A percentile compares a stretch with the other conserved stretches of the same genome.
These are phyloP conservation scores for Catharus ustulatus DNA, from an alignment of 2,797 vertebrate genomes.

Conservation along the genomic window DNA sequence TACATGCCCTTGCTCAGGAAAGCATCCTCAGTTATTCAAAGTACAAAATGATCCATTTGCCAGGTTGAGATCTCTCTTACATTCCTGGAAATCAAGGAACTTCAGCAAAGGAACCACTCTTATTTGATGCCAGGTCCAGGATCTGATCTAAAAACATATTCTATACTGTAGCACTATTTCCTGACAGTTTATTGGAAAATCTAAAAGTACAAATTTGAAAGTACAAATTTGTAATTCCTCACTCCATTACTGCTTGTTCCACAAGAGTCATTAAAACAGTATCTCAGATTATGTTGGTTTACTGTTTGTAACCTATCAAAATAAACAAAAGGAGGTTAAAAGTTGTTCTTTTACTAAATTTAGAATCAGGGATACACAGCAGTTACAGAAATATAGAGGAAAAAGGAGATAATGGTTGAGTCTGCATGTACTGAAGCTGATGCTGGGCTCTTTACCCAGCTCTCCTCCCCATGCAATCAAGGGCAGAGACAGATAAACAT, in stretches of 20 bases:
- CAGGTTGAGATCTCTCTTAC: neutral
- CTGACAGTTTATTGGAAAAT: neutral
- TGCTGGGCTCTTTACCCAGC: neutral
- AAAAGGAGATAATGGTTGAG: neutral
- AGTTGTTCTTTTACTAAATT: neutral
- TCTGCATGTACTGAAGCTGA: neutral
- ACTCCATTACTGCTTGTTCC: neutral
- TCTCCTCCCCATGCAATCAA: neutral
- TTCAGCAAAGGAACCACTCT: neutral
- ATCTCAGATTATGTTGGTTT: neutral
- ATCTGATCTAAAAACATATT: neutral
- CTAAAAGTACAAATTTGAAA: neutral
- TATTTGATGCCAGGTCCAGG: neutral
- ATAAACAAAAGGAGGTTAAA: neutral
- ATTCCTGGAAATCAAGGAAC: neutral
- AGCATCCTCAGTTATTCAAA: constrained; percentile 6
- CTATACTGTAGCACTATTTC: neutral
- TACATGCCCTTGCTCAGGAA: neutral
- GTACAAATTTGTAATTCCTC: neutral
- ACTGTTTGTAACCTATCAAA: neutral
- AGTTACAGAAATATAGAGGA: neutral
- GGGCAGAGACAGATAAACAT: neutral
- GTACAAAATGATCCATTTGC: neutral
- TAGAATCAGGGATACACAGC: neutral
- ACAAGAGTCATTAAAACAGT: neutral